Base-by-base conservation (phyloP, 2,888 invertebrate species). In the Ormia ochracea region DNA sequence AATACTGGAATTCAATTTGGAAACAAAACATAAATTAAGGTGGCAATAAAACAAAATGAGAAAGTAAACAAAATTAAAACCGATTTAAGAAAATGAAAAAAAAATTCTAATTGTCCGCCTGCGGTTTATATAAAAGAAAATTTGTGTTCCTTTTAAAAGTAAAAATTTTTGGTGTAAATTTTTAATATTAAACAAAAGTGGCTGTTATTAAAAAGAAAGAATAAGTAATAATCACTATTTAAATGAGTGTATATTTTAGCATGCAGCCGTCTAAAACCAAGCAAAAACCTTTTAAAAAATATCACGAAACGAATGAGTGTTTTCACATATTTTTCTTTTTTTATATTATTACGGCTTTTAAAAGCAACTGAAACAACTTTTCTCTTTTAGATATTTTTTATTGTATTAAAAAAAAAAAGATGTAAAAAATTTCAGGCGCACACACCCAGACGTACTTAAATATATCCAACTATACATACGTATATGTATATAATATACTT, bases 281-380 rank as follows among this genome's bases (percentile, higher is more conserved):
- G 63, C 68, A 52, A 43, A 75, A 80, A 76, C 63, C 73, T 80
- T 76, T 80, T 72, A 76, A 76, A 52, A 70, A 68, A 5, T 19
- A 43, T 56, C 52, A 4, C 41, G 17, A 50, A 73, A 54, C 43
- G 43, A 66, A 50, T 61, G 54, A 68, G 72, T 28, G 19, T 19
- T 63, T 72, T 61, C 65, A 48, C 41, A 72, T 28, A 72, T 41
- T 54, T 76, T 56, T 76, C 50, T 75, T 59, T 79, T 65, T 80
- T 75, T n/a, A n/a, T n/a, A 66, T 75, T 63, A 72, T 56, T 61
- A 68, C 75, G 72, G 72, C 50, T 80, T 80, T 72, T 76, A 68
- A 76, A 54, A 72, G 68, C 72, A 63, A 76, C 50, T 59, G 41
- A 68, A 80, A 80, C 10, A 66, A 75, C 38, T 75, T 75, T 56